These are phyloP conservation scores for Pollenia griseotomentosa DNA, from an alignment of 2,888 invertebrate species.

Conservation along the genomic window DNA sequence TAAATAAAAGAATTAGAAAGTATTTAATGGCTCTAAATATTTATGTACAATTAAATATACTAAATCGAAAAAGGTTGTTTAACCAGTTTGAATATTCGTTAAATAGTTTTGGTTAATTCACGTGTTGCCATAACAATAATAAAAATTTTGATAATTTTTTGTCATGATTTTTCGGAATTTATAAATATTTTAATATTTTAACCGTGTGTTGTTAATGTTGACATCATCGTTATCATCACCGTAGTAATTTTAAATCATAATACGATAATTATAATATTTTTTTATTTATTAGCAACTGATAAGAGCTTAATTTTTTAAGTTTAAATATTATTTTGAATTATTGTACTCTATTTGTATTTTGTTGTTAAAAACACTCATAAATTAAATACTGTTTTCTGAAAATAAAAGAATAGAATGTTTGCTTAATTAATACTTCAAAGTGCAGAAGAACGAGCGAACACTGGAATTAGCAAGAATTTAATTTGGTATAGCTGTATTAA, in stretches of 20 bases:
- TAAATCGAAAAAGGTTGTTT: conserved; percentile 3
- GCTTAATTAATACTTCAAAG: too few species aligned
- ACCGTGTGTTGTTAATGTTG: background rate
- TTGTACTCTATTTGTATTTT: background rate
- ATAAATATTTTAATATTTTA: background rate
- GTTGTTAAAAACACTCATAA: background rate
- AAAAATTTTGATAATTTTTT: too few species aligned
- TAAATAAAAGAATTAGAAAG: too few species aligned
- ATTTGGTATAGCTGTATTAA: too few species aligned
- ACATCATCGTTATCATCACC: conserved; percentile 7
- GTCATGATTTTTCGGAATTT: background rate
- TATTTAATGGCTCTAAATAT: too few species aligned
- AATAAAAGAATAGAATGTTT: too few species aligned
- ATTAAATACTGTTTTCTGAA: too few species aligned
- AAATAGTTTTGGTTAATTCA: conserved; percentile 1
- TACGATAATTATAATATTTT: conserved; percentile 17
- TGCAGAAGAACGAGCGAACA: too few species aligned
- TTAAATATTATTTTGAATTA: conserved; percentile 10
- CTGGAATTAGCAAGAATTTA: too few species aligned
- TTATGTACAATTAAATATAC: background rate
- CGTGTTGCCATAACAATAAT: background rate
- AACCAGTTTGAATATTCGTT: conserved; percentile 1
- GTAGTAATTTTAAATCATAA: background rate
- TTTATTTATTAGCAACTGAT: conserved; percentile 37
- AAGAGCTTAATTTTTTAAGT: conserved; percentile 19